Evolutionary conservation across 2,797 vertebrate species (phyloP).

Genomic region (Microchirus variegatus): DNA sequence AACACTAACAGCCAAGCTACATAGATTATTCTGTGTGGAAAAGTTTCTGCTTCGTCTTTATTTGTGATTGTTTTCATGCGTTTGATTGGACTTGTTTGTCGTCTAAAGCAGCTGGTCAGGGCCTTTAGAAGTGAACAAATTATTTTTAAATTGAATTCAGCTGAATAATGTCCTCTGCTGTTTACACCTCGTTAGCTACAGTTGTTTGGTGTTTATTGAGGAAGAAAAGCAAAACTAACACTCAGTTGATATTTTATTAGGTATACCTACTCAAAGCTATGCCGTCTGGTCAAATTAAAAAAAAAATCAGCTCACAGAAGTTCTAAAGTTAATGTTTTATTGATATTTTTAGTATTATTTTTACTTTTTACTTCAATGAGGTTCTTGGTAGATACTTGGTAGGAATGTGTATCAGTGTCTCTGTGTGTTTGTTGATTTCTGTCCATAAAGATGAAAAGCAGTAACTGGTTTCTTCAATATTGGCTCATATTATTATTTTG

Average conservation of each 20-base stretch:
- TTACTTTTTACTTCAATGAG: no score
- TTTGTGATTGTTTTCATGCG: not conserved
- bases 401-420: no score
- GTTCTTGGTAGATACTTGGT: no score
- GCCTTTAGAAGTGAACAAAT: not conserved
- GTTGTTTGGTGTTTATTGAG: not conserved
- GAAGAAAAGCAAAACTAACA: not conserved
- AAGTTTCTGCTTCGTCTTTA: not conserved
- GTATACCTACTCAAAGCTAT: not conserved
- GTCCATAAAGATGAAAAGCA: no score
- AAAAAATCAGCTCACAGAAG: not conserved
- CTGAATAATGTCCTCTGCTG: not conserved
- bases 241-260: not conserved
- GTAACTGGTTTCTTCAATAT: no score
- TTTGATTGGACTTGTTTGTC: not conserved
- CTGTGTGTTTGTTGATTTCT: no score
- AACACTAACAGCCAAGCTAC: not conserved
- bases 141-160: not conserved
- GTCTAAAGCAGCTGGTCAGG: not conserved
- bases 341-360: not conserved
- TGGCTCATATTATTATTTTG: no score
- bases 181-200: constrained; percentile 1
- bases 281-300: not conserved
- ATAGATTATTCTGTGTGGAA: no score
- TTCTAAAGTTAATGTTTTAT: not conserved